Conservation (phyloP, 2,797 vertebrate genomes). For the Sylvia borin region DNA sequence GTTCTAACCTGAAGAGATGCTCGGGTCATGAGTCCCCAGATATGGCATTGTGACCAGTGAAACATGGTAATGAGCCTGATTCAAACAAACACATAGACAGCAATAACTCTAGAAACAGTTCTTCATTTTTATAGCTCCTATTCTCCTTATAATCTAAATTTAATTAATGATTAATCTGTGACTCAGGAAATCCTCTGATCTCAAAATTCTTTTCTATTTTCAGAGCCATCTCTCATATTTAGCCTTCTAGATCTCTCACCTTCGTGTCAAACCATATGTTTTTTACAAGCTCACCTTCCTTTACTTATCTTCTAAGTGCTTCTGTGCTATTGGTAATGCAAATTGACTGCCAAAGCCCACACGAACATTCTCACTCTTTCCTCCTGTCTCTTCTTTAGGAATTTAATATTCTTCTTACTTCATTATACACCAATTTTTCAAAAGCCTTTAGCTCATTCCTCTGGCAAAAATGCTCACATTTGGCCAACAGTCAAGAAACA, state of each 20-base stretch:
- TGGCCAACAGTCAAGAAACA: background rate
- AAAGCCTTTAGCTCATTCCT: background rate
- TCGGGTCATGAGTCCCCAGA: background rate
- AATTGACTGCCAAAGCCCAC: background rate
- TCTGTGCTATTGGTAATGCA: background rate
- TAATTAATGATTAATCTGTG: background rate
- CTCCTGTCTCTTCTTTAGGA: background rate
- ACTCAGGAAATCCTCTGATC: background rate
- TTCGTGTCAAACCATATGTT: background rate
- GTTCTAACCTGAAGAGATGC: background rate
- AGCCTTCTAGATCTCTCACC: background rate
- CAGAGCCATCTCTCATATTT: background rate
- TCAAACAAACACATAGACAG: background rate
- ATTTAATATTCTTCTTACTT: background rate
- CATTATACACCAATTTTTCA: background rate
- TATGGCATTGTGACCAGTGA: background rate
- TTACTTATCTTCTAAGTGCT: background rate
- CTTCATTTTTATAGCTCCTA: background rate
- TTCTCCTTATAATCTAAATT: background rate
- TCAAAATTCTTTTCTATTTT: background rate
- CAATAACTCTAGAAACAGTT: background rate
- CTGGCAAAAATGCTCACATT: background rate
- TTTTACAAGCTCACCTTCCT: background rate
- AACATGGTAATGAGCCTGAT: accelerated
- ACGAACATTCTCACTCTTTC: background rate